Base-by-base conservation (phyloP, 2,113 vertebrate species). In the Phalacrocorax brasilianus region DNA sequence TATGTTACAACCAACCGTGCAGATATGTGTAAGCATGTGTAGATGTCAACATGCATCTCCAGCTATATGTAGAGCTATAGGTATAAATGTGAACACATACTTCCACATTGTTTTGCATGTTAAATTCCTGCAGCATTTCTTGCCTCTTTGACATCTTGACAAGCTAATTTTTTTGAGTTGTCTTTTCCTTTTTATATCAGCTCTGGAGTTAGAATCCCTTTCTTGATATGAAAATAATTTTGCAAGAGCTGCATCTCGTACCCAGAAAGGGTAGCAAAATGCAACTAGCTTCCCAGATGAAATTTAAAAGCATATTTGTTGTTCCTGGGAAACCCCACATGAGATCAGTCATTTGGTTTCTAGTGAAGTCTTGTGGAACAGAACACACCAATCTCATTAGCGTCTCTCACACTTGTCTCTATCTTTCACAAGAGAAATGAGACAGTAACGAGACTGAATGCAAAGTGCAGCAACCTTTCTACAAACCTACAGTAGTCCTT, bases 341-440 rank as follows among this genome's bases (percentile, higher is more conserved):
- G 85, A 94, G 66, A 79, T 86, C 68, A 71, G 53, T 24, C 49
- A 9, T 80, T 67, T 56, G 73, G 62, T 92, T 89, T 53, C 84
- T 44, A 79, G 89, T 21, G 88, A 70, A 92, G 83, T 26, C 67
- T 77, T 26, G 49, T 84, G 90, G 65, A 95, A 88, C 55, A 81
- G 79, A 95, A 92, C 32, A 4, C 50, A 79, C 88, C 26, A 19
- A 22, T 50, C 94, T 97, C 93, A 88, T 95, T 94, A 94, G 77
- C 20, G 68, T 80, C 59, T 76, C 88, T 89, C 91, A 88, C 84
- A 72, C 77, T 87, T 68, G 66, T 32, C 85, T 82, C 66, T 13
- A 42, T 78, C 83, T 58, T 63, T 76, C 85, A 71, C 74, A 55
- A 74, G 88, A 66, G 61, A 96, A 88, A 67, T 2, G 82, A 94